These are phyloP conservation scores for Chromoteleia sp. DNA, from an alignment of 2,888 invertebrate genomes.

Conservation along the genomic window DNA sequence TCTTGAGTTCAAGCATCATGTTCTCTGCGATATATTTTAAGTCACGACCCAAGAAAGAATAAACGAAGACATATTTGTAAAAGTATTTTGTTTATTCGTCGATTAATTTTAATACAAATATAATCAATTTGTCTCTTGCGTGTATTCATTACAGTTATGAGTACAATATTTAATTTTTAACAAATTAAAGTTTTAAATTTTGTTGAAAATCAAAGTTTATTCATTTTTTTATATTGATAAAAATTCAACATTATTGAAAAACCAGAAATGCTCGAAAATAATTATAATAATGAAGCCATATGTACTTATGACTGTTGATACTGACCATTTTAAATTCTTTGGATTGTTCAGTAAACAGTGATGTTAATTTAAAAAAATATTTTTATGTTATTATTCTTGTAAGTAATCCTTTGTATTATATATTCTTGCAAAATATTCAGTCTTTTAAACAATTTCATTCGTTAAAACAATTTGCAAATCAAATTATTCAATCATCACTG, in stretches of 20 bases:
- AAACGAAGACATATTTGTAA: conserved; percentile 27
- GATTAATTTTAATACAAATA: conserved; percentile 14
- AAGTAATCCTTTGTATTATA: conserved; percentile 20
- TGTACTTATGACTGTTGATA: conserved; percentile 3
- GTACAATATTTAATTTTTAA: background rate
- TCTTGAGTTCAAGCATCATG: conserved; percentile 90
- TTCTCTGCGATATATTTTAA: conserved; percentile 89
- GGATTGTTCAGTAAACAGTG: conserved; percentile 30
- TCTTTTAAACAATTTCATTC: too few species aligned
- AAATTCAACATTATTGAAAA: too few species aligned
- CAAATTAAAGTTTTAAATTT: too few species aligned
- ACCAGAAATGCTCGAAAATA: too few species aligned
- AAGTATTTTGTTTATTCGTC: conserved; percentile 6
- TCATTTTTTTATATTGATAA: too few species aligned
- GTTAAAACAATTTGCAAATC: too few species aligned
- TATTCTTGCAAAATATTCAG: conserved; percentile 10
- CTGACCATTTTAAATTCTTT: conserved; percentile 20
- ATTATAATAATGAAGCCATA: too few species aligned
- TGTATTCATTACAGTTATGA: background rate
- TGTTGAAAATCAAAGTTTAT: too few species aligned
- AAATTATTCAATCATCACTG: conserved; percentile 17
- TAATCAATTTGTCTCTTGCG: too few species aligned
- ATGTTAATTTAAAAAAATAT: background rate
- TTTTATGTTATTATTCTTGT: background rate
- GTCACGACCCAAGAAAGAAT: conserved; percentile 80